phyloP scores from a whole-genome alignment of 37 sponge, comb jelly and placozoan species.

The Beroe forskalii region DNA sequence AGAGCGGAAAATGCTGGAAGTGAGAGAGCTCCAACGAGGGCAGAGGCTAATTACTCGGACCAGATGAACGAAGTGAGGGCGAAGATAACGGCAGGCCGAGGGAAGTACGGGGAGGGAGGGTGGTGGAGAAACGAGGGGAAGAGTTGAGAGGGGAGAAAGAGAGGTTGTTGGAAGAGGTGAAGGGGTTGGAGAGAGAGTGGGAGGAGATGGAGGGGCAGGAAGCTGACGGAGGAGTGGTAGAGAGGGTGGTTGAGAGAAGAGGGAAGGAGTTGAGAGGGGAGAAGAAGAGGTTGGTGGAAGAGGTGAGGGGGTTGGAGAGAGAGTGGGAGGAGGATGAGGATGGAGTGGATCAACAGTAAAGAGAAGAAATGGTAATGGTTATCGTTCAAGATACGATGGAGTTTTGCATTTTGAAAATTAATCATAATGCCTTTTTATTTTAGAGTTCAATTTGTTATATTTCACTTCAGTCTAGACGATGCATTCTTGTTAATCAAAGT shows the following conservation, averaged over 20 bases:
- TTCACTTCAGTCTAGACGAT: no score
- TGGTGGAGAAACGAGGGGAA: not conserved
- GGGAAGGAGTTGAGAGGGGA: conserved; percentile 25
- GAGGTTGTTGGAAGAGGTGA: not conserved
- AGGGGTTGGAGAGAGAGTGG: not conserved
- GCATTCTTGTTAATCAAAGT: no score
- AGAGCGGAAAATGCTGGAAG: conserved; percentile 51
- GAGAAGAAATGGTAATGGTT: not conserved
- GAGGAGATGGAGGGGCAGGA: not conserved
- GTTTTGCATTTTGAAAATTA: no score
- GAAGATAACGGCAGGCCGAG: not conserved
- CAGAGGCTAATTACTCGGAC: conserved; percentile 10
- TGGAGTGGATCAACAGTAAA: not conserved
- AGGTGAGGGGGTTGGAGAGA: not conserved
- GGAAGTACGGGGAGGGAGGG: not conserved
- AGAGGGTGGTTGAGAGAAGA: not conserved
- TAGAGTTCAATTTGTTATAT: no score
- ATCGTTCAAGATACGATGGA: no score
- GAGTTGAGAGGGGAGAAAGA: conserved; percentile 51
- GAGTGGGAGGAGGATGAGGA: not conserved
- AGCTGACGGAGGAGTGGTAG: not conserved
- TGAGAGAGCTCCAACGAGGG: conserved; percentile 18
- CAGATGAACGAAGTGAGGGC: conserved; percentile 29
- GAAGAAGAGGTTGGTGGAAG: not conserved
- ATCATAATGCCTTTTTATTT: no score